Base-by-base conservation (phyloP, 2,797 vertebrate species). In the Orientallactaga sibirica region DNA sequence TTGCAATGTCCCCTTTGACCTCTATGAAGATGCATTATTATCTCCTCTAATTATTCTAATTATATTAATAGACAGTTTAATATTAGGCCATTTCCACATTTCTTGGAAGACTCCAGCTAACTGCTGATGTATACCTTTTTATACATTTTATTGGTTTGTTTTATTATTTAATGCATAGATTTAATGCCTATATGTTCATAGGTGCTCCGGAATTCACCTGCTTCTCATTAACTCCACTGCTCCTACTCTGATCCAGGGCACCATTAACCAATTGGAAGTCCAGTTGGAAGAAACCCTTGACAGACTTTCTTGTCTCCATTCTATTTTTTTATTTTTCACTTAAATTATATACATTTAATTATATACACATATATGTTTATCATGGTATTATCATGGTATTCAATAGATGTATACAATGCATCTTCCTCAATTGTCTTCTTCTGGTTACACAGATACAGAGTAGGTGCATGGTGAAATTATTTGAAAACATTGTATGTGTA, bases 131-230 rank as follows among this genome's bases (percentile, higher is more conserved):
- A 62, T 76, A 64, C 29, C 55, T 62, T 94, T 88, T 83, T 20
- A 93, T 64, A 86, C 12, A 86, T 82, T 48, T 76, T 76, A 5
- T 88, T 85, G 20, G 9, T 85, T 91, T 64, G 24, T 61, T 86
- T 89, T 55, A 48, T 48, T 94, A 61, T 77, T 92, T 92, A 86
- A 74, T 83, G 71, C 29, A 24, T 62, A 33, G 19, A 43, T 33
- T 83, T 25, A 66, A 9, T 52, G n/a, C 55, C 41, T 85, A 43
- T 85, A 43, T 77, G 29, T 77, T 92, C 37, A 52, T 66, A 83
- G 12, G 8, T 37, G 18, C 79, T 74, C 52, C 16, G 22, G 78
- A 33, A 68, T 88, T 90, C n/a, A 79, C 24, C 22, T 90, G 22
- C 66, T 19, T 43, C 7, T 48, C 24, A 7, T 24, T 62, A 64